These are phyloP conservation scores for Drosophila kohkoa DNA, from an alignment of 1,140 invertebrate genomes.

Conservation along the genomic window DNA sequence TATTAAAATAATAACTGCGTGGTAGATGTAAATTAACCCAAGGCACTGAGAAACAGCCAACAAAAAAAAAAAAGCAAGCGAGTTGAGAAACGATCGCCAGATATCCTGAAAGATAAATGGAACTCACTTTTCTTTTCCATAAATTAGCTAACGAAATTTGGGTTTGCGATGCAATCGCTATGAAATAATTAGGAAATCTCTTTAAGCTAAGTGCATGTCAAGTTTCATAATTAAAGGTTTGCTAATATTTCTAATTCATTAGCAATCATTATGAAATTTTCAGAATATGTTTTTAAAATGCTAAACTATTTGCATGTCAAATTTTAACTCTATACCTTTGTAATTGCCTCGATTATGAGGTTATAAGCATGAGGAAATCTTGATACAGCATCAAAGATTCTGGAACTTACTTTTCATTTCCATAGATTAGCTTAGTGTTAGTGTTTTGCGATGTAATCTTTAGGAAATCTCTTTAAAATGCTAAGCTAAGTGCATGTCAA, in stretches of 20 bases:
- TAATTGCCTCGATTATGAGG: not conserved
- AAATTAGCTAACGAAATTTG: not conserved
- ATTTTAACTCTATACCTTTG: not conserved
- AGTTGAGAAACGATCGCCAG: not conserved
- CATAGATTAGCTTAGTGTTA: no score
- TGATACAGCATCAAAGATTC: no score
- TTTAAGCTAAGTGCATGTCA: not conserved
- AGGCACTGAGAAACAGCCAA: conserved; percentile 4
- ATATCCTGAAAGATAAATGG: not conserved
- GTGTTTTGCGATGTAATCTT: no score
- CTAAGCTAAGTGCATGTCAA: not conserved
- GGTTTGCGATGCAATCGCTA: not conserved
- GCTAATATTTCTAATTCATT: no score
- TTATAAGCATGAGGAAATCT: not conserved
- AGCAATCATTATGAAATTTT: not conserved
- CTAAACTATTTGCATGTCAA: not conserved
- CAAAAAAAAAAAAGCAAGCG: not conserved
- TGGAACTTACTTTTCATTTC: no score
- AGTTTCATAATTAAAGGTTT: not conserved
- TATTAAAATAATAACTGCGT: conserved; percentile 44
- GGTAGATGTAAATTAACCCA: conserved; percentile 22
- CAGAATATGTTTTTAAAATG: not conserved
- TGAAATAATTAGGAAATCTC: not conserved
- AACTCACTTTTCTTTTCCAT: not conserved
- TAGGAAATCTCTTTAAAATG: not conserved